These are phyloP conservation scores for Ommatoiulus sabulosus DNA, from an alignment of 2,888 invertebrate species.

Conservation along the genomic window DNA sequence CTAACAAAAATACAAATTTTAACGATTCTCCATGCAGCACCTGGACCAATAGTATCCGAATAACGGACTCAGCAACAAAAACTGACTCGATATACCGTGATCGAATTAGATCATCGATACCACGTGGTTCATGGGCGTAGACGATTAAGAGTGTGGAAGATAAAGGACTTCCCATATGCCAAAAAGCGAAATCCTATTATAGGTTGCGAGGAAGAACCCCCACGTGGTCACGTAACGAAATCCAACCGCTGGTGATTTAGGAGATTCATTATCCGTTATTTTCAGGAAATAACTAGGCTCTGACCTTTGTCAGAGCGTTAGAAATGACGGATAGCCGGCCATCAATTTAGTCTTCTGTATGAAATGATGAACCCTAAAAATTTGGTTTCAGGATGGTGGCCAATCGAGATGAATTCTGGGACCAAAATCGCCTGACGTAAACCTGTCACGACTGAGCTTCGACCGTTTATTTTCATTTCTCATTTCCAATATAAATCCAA, in stretches of 20 bases:
- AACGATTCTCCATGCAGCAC: neutral
- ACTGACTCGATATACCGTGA: neutral
- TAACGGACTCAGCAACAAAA: neutral
- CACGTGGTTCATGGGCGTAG: conserved; percentile 22
- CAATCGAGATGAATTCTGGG: neutral
- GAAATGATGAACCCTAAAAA: neutral
- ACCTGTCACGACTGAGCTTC: neutral
- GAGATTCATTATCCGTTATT: conserved; percentile 25
- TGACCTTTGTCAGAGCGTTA: neutral
- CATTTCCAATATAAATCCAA: conserved; percentile 18
- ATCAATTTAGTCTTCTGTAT: neutral
- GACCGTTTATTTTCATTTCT: conserved; percentile 13
- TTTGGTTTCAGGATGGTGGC: conserved; percentile 4
- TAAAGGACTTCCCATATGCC: conserved; percentile 40
- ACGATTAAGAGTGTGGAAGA: conserved; percentile 14
- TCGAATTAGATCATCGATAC: conserved; percentile 9
- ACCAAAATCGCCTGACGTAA: neutral
- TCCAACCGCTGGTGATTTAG: conserved; percentile 37
- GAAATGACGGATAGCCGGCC: conserved; percentile 6
- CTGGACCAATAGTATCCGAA: neutral
- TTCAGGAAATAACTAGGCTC: conserved; percentile 35
- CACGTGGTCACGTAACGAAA: conserved; percentile 42
- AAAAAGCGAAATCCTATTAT: conserved; percentile 28
- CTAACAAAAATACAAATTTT: neutral
- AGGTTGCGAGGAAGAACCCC: conserved; percentile 17